Conservation (phyloP, 1,140 invertebrate species). For the Bombyx mori region ASM3026992v2 NC_085116.1:16248001-16248500, state of each 20-base stretch:
- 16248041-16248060: too few species aligned
- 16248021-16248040: too few species aligned
- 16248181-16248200: too few species aligned
- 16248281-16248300: slow-evolving; percentile 81
- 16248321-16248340: slow-evolving; percentile 79
- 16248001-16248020: too few species aligned
- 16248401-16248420: slow-evolving; percentile 47
- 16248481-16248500: slow-evolving; percentile 4
- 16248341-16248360: slow-evolving; percentile 77
- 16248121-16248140: too few species aligned
- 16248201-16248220: slow-evolving; percentile 2
- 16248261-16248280: slow-evolving; percentile 81
- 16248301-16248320: slow-evolving; percentile 74
- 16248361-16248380: slow-evolving; percentile 73
- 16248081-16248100: too few species aligned
- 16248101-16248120: too few species aligned
- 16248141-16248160: too few species aligned
- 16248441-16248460: slow-evolving; percentile 1
- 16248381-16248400: slow-evolving; percentile 48
- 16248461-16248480: neutral
- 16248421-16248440: neutral
- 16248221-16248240: neutral
- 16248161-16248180: too few species aligned
- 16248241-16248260: slow-evolving; percentile 77
- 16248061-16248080: too few species aligned